Percentiles rank a stretch among this genome's conserved stretches.
Conservation (phyloP, 2,113 vertebrate genomes). For the Butorides virescens region DNA sequence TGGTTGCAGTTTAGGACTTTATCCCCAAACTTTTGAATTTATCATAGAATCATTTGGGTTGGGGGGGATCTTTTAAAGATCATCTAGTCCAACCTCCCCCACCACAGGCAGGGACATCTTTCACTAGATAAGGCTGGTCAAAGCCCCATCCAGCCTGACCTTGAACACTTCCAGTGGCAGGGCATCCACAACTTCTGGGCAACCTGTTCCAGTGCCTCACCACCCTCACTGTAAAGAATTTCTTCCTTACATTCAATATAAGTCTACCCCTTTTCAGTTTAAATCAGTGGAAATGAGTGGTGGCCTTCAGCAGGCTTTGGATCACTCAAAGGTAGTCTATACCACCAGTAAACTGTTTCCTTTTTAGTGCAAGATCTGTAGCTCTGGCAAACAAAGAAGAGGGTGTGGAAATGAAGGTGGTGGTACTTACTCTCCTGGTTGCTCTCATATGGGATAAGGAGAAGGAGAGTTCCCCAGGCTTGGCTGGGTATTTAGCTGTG, state of each 20-base stretch:
- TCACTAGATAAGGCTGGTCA: too few species aligned
- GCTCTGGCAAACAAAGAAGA: background rate
- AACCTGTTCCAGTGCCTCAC: background rate
- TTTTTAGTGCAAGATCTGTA: background rate
- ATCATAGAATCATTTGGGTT: background rate
- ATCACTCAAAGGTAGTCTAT: accelerated
- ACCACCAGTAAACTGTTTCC: background rate
- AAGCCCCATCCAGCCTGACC: accelerated
- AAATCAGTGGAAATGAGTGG: background rate
- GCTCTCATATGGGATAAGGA: background rate
- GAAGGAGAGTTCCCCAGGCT: background rate
- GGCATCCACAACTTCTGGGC: background rate
- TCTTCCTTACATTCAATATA: background rate
- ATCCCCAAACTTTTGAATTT: background rate
- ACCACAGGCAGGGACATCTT: background rate
- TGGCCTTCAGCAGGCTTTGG: background rate
- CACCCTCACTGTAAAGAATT: background rate
- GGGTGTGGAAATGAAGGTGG: background rate
- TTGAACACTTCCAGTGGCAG: background rate
- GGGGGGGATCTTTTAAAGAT: background rate
- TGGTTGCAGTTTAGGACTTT: background rate
- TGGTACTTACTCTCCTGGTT: background rate
- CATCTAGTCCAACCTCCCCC: accelerated
- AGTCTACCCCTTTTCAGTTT: background rate
- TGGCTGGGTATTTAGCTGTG: background rate